Conservation (phyloP, 2,888 invertebrate genomes). For the Drosophila acutilabella region DNA sequence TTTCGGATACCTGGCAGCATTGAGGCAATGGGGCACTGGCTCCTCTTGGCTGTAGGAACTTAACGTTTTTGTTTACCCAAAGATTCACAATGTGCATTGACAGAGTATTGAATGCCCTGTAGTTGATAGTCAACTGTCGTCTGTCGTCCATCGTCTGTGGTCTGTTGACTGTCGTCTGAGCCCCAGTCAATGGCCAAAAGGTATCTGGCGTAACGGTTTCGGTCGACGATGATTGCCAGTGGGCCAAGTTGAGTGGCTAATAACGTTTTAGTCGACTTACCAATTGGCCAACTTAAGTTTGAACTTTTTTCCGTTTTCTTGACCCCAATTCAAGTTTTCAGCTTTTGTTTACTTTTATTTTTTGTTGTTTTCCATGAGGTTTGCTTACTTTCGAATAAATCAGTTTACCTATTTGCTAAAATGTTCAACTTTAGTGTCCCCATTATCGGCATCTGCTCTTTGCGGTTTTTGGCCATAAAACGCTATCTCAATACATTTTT, state of each 20-base stretch:
- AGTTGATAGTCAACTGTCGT: constrained; percentile 6
- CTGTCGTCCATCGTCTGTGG: too few species aligned
- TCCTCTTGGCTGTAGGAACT: constrained; percentile 4
- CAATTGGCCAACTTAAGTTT: constrained; percentile 42
- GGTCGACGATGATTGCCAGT: constrained; percentile 42
- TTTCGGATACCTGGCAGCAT: constrained; percentile 5
- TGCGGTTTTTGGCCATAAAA: constrained; percentile 15
- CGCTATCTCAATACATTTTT: constrained; percentile 28
- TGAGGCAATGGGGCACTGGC: background rate
- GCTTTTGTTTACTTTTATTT: constrained; percentile 4
- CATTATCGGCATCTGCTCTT: constrained; percentile 49
- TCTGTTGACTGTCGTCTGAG: constrained; percentile 4
- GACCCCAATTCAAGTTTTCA: constrained; percentile 32
- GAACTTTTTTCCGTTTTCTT: constrained; percentile 30
- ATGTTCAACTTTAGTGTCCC: constrained; percentile 43
- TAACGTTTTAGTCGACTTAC: constrained; percentile 49
- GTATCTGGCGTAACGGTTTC: constrained; percentile 53
- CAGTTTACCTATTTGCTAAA: constrained; percentile 43
- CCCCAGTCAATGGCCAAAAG: constrained; percentile 18
- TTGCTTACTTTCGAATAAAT: constrained; percentile 40
- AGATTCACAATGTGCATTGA: constrained; percentile 23
- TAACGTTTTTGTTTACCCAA: constrained; percentile 22
- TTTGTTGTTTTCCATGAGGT: constrained; percentile 5
- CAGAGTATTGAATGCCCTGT: constrained; percentile 24
- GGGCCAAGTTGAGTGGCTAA: constrained; percentile 43